Conservation (phyloP, 2,888 invertebrate species). For the Selenia dentaria region DNA sequence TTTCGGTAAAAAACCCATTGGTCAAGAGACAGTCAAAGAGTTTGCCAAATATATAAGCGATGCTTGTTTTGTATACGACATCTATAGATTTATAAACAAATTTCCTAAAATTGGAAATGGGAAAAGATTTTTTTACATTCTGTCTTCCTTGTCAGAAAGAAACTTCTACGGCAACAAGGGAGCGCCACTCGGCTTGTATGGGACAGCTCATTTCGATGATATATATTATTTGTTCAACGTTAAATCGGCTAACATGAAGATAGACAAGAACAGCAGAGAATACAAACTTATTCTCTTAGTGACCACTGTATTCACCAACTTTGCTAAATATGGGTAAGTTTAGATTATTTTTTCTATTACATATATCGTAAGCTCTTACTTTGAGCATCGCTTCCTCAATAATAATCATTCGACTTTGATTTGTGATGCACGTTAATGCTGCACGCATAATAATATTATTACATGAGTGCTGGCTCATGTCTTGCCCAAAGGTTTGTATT, state of each 20-base stretch:
- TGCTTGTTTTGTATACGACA: constrained; percentile 35
- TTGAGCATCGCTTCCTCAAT: too few species aligned
- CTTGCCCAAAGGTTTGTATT: too few species aligned
- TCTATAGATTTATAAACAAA: constrained; percentile 35
- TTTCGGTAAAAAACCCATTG: constrained; percentile 36
- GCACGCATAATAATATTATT: too few species aligned
- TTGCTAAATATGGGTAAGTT: constrained; percentile 63
- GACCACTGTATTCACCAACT: constrained; percentile 53
- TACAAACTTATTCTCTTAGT: constrained; percentile 49
- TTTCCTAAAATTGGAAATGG: constrained; percentile 25
- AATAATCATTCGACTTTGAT: too few species aligned
- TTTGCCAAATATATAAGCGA: constrained; percentile 34
- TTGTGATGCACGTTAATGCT: too few species aligned
- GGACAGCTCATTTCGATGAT: constrained; percentile 54
- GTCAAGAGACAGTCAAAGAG: constrained; percentile 31
- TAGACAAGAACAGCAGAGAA: constrained; percentile 42
- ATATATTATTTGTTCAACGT: constrained; percentile 46
- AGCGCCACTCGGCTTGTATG: constrained; percentile 37
- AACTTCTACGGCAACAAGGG: constrained; percentile 43
- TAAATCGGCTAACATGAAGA: constrained; percentile 34
- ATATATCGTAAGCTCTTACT: too few species aligned
- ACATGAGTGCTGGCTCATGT: too few species aligned
- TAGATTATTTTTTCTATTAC: not conserved
- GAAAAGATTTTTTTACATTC: constrained; percentile 45
- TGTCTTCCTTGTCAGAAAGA: constrained; percentile 45